phyloP scores from a whole-genome alignment of 1,140 invertebrate species.

The Drosophila arizonae region DNA sequence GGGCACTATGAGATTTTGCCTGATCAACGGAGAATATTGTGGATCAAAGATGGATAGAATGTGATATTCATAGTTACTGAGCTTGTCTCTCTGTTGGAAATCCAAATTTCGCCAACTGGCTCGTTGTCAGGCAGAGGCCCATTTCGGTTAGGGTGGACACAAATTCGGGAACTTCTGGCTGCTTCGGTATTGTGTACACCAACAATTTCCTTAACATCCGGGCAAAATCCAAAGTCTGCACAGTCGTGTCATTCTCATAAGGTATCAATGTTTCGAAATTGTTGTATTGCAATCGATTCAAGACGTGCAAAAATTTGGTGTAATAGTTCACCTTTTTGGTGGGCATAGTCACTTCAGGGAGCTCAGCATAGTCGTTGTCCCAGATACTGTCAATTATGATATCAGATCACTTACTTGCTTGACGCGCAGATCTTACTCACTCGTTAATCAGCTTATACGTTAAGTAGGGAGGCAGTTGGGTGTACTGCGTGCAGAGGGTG shows the following conservation, averaged over 20 bases:
- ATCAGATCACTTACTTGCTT: no score
- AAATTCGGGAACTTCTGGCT: not conserved
- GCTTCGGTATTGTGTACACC: no score
- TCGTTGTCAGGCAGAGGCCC: conserved; percentile 66
- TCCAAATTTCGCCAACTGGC: conserved; percentile 51
- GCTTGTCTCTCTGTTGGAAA: conserved; percentile 2
- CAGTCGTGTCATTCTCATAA: conserved; percentile 57
- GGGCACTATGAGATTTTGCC: conserved; percentile 11
- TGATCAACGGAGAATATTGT: not conserved
- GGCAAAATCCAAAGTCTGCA: conserved; percentile 47
- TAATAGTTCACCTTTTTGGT: conserved; percentile 40
- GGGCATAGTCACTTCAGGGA: not conserved
- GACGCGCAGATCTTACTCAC: conserved; percentile 36
- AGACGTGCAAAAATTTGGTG: conserved; percentile 40
- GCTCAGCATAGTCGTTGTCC: conserved; percentile 19
- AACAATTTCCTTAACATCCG: conserved; percentile 26
- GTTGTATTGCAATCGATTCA: conserved; percentile 54
- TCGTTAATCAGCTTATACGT: conserved; percentile 45
- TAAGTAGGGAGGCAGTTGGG: conserved; percentile 5
- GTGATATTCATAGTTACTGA: not conserved
- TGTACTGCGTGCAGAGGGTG: conserved; percentile 62
- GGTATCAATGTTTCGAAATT: conserved; percentile 52
- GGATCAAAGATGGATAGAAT: not conserved
- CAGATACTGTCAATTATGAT: conserved; percentile 37
- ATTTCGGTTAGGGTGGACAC: conserved; percentile 65